A percentile compares a stretch with the other conserved stretches of the same genome.
These are phyloP conservation scores for Nyctibius bracteatus DNA, from an alignment of 2,113 vertebrate genomes.

Conservation along the genomic window DNA sequence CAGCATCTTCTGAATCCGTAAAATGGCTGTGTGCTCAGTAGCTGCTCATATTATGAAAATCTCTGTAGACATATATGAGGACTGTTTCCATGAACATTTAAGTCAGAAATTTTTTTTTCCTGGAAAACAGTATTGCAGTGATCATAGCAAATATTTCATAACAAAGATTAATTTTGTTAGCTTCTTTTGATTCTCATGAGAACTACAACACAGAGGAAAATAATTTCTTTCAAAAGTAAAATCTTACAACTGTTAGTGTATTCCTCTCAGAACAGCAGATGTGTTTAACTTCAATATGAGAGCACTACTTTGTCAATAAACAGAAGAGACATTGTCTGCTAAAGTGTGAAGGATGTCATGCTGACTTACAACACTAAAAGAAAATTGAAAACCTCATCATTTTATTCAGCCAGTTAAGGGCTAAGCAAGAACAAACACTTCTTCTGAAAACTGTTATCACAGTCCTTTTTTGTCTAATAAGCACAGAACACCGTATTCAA, in stretches of 20 bases:
- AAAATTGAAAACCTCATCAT: neutral
- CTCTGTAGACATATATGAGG: neutral
- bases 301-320: neutral
- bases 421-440: neutral
- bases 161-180: neutral
- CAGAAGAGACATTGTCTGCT: neutral
- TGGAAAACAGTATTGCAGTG: neutral
- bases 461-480: neutral
- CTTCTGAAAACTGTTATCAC: neutral
- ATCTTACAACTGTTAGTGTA: neutral
- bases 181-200: neutral
- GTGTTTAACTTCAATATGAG: neutral
- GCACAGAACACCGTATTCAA: neutral
- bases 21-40: neutral
- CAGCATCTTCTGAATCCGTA: conserved; percentile 1
- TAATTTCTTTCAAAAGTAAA: neutral
- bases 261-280: neutral
- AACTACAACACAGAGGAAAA: neutral
- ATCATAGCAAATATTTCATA: neutral
- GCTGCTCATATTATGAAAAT: neutral
- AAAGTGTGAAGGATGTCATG: neutral
- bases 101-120: neutral
- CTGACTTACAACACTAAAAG: neutral
- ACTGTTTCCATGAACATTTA: neutral
- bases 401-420: neutral